phyloP scores from a whole-genome alignment of 2,888 invertebrate genomes.

The Pecten maximus region DNA sequence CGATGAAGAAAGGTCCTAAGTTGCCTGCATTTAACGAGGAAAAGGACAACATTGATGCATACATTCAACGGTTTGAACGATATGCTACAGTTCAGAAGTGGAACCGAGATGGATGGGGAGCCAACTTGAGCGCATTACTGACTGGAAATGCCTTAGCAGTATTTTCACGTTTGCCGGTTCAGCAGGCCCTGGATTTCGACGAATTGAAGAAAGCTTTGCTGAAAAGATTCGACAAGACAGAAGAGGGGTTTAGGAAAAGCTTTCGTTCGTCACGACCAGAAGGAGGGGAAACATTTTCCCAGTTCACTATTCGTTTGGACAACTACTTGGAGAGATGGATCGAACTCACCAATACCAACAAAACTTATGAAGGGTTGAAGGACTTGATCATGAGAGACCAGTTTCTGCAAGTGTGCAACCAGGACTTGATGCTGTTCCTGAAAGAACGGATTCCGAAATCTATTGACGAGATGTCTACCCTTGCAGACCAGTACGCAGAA shows the following conservation, averaged over 20 bases:
- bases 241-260: neutral
- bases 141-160: neutral
- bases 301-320: neutral
- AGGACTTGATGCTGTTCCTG: neutral
- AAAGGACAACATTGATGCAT: neutral
- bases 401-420: neutral
- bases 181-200: neutral
- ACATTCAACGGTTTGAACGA: neutral
- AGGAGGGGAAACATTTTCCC: neutral
- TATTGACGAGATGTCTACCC: conserved; percentile 16
- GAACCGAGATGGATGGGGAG: neutral
- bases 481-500: conserved; percentile 35
- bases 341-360: neutral
- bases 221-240: neutral
- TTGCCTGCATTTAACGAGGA: neutral
- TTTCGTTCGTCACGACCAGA: neutral
- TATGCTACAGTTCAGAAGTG: neutral
- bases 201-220: neutral
- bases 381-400: conserved; percentile 13
- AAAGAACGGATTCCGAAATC: neutral
- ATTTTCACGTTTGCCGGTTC: neutral
- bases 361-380: conserved; percentile 7
- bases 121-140: neutral
- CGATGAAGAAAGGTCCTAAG: neutral
- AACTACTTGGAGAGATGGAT: neutral